These are phyloP conservation scores for Oegoconia quadripuncta DNA, from an alignment of 2,888 invertebrate species.

Conservation along the genomic window DNA sequence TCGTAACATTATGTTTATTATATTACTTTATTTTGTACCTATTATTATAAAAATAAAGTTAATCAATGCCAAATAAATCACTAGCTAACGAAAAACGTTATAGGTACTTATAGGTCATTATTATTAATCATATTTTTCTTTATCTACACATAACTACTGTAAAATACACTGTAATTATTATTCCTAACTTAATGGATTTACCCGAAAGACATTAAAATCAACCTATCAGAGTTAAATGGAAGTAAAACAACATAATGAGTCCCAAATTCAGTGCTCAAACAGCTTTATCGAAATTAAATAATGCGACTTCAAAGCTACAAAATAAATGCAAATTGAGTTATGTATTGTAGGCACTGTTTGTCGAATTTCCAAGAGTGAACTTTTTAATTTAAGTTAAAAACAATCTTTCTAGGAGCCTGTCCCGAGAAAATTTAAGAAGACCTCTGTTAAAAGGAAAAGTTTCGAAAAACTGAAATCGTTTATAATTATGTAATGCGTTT, in stretches of 20 bases:
- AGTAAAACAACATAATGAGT: not conserved
- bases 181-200: no score
- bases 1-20: no score
- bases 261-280: not conserved
- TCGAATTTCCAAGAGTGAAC: conserved; percentile 20
- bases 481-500: not conserved
- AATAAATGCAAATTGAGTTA: conserved; percentile 9
- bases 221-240: not conserved
- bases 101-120: no score
- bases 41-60: no score
- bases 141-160: no score
- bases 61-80: no score
- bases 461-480: conserved; percentile 10
- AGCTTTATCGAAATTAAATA: not conserved
- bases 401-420: conserved; percentile 23
- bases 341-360: conserved; percentile 4
- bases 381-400: conserved; percentile 41
- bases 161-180: no score
- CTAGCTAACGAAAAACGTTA: no score
- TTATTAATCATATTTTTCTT: no score
- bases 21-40: no score
- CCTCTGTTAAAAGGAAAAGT: conserved; percentile 30
- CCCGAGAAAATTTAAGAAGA: conserved; percentile 21
- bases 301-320: not conserved
- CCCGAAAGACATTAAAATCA: no score